Evolutionary conservation across 2,797 vertebrate genomes (phyloP), one percentile per base, ranked within the genome.

Genomic region (Vultur gryphus): DNA sequence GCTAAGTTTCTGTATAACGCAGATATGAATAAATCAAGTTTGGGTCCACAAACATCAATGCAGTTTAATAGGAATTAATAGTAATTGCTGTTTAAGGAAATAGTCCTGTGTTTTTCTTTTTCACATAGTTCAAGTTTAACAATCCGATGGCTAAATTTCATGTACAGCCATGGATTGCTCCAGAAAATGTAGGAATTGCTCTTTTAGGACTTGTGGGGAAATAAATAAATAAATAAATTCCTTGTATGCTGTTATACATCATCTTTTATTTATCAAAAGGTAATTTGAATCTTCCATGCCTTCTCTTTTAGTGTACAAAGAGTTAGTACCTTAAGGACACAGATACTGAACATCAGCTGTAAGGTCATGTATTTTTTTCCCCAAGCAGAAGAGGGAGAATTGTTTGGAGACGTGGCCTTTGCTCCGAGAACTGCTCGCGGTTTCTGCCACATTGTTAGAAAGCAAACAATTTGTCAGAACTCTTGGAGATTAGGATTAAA

Each of bases 211-310:
- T 95, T 55, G 39, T 48, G 69, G 54, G 54, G 33, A 33, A 54
- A 54, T 54, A 54, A 55, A n/a, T 21, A 57, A 57, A 54, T 54
- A 29, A 29, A 55, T 55, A 10, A 57, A 57, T 92, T 35, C 71
- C 31, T 67, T 57, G 8, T 80, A 59, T 89, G 46, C 61, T 90
- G 28, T 85, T 93, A 72, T 84, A 52, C 33, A 80, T 82, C 24
- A 84, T 90, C 54, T 95, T 94, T 90, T 93, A 90, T 89, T 96
- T 94, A 93, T 84, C 55, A 75, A 78, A 97, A 87, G 79, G 59
- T 93, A 95, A 90, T 84, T 70, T 88, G 91, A 85, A 95, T 37
- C 46, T 89, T 92, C 67, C 12, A 44, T 89, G 77, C 52, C 46
- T 84, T 93, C 80, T 69, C 9, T 61, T 80, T 75, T 29, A 71